Evolutionary conservation across 2,888 invertebrate species (phyloP).

Genomic region (Caenorhabditis wallacei): DNA sequence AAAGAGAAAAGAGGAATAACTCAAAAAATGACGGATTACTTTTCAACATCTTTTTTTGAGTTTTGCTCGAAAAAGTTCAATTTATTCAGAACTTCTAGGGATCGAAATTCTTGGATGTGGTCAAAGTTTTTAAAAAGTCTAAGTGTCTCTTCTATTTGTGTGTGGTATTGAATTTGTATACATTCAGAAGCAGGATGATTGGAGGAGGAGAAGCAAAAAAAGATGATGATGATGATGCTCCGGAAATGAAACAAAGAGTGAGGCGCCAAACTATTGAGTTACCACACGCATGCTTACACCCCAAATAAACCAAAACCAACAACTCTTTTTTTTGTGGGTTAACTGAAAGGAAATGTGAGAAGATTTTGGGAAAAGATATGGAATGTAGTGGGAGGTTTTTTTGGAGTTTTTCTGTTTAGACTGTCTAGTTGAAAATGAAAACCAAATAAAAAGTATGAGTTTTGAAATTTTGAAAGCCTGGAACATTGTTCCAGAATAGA

Average conservation of each 20-base stretch:
- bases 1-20: slow-evolving; percentile 9
- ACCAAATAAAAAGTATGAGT: too few relatives aligned
- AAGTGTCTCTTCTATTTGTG: background rate
- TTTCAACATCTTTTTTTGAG: slow-evolving; percentile 34
- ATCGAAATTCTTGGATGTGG: too few relatives aligned
- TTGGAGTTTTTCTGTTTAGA: too few relatives aligned
- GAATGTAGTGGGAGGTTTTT: background rate
- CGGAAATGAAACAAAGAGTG: slow-evolving; percentile 46
- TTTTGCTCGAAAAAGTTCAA: background rate
- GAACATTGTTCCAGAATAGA: too few relatives aligned
- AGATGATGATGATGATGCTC: slow-evolving; percentile 35
- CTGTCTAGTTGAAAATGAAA: too few relatives aligned
- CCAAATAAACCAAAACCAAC: slow-evolving; percentile 11
- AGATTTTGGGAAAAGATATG: slow-evolving; percentile 5
- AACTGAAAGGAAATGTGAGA: background rate
- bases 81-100: too few relatives aligned
- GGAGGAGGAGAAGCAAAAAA: slow-evolving; percentile 4
- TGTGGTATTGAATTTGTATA: slow-evolving; percentile 47
- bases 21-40: slow-evolving; percentile 48
- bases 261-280: slow-evolving; percentile 39
- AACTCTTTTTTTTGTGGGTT: slow-evolving; percentile 13
- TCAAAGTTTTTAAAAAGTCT: too few relatives aligned
- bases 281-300: slow-evolving; percentile 3
- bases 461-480: too few relatives aligned
- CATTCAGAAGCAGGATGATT: slow-evolving; percentile 24